These are phyloP conservation scores for Panulirus ornatus DNA, from an alignment of 1,140 invertebrate genomes.

Conservation along the genomic window DNA sequence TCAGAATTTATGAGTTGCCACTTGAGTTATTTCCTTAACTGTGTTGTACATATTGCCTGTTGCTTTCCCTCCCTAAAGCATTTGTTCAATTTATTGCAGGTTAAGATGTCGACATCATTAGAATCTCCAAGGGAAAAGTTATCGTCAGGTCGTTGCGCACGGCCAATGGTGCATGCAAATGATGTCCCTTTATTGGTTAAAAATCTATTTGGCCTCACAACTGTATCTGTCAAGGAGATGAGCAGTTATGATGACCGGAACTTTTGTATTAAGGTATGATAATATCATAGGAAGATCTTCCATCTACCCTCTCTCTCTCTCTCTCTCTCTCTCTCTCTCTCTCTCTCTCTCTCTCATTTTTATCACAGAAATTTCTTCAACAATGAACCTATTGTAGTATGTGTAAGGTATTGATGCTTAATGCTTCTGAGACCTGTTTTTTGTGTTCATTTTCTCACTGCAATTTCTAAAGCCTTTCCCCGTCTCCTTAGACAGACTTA, in stretches of 20 bases:
- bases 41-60: too few relatives aligned
- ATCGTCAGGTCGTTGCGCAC: conserved; percentile 4
- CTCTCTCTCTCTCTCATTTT: neutral
- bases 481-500: too few relatives aligned
- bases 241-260: conserved; percentile 92
- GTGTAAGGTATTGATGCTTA: too few relatives aligned
- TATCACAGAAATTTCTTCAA: too few relatives aligned
- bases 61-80: too few relatives aligned
- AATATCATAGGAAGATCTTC: neutral
- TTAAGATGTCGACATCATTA: neutral
- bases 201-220: conserved; percentile 84
- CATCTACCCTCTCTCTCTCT: neutral
- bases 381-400: too few relatives aligned
- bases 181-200: neutral
- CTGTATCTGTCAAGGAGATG: conserved; percentile 83
- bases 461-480: too few relatives aligned
- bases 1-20: too few relatives aligned
- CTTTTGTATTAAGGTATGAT: conserved; percentile 80
- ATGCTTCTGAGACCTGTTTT: too few relatives aligned
- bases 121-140: neutral
- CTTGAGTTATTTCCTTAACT: too few relatives aligned
- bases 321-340: conserved; percentile 33
- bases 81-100: neutral
- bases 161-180: conserved; percentile 15
- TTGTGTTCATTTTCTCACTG: too few relatives aligned